Conservation (phyloP, 2,797 vertebrate species). For the Sebastes diploproa region DNA sequence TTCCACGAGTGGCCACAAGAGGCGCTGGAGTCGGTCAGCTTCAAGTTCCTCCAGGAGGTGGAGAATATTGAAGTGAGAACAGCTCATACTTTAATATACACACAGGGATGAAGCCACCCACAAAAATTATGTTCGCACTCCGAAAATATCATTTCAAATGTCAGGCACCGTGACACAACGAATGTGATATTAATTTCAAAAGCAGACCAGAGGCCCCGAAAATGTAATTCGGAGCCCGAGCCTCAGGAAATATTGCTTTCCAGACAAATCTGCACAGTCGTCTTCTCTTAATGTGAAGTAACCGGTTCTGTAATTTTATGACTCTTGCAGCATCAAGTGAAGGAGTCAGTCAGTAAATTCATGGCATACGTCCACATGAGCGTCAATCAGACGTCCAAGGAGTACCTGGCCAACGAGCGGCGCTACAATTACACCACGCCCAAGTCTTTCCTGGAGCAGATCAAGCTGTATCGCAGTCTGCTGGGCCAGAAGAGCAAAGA, state of each 20-base stretch:
- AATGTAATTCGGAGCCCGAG: conserved; percentile 18
- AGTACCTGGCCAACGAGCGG: conserved; percentile 89
- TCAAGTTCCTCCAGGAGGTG: conserved; percentile 88
- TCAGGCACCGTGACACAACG: conserved; percentile 24
- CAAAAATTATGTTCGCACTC: conserved; percentile 41
- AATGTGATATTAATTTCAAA: conserved; percentile 43
- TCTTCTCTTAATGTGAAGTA: conserved; percentile 18
- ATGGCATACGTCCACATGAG: conserved; percentile 93
- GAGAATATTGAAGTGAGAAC: conserved; percentile 85
- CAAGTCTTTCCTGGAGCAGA: conserved; percentile 97
- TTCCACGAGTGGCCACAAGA: conserved; percentile 95
- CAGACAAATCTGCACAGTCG: conserved; percentile 22
- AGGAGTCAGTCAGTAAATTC: conserved; percentile 93
- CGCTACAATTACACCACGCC: conserved; percentile 96
- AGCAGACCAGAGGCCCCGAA: conserved; percentile 15
- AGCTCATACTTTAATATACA: conserved; percentile 6
- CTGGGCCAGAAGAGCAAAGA: conserved; percentile 84
- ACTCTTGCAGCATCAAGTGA: conserved; percentile 69
- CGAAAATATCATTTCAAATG: conserved; percentile 49
- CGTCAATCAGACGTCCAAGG: conserved; percentile 87
- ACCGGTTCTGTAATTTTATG: conserved; percentile 6
- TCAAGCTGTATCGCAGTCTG: conserved; percentile 91
- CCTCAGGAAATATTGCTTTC: conserved; percentile 25
- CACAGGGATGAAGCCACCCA: conserved; percentile 23
- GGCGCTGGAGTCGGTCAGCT: conserved; percentile 93